Percentiles rank a stretch among this genome's conserved stretches.
These are phyloP conservation scores for Psilanteris sp. DNA, from an alignment of 1,140 invertebrate species.

Conservation along the genomic window DNA sequence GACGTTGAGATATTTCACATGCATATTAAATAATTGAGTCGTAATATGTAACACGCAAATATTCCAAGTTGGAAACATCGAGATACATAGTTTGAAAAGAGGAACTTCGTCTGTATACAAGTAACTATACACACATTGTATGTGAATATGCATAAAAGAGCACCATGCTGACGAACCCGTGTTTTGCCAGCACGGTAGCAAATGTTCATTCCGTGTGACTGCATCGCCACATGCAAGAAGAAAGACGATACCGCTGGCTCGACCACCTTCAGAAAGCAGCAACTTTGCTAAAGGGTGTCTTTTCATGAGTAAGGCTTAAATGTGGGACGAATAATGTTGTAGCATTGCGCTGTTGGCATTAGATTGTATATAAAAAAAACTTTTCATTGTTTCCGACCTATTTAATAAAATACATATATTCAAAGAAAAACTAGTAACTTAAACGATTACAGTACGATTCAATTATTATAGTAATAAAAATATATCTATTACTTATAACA, in stretches of 20 bases:
- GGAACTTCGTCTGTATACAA: slow-evolving; percentile 24
- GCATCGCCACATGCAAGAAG: slow-evolving; percentile 55
- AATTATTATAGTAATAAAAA: too few relatives aligned
- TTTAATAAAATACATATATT: too few relatives aligned
- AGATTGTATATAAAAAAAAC: background rate
- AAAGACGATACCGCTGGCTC: slow-evolving; percentile 54
- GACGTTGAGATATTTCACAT: slow-evolving; percentile 15
- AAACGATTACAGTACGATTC: too few relatives aligned
- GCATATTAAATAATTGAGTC: slow-evolving; percentile 52
- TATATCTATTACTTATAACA: too few relatives aligned
- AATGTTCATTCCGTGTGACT: slow-evolving; percentile 59
- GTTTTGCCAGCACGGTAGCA: slow-evolving; percentile 58
- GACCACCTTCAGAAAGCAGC: slow-evolving; percentile 55
- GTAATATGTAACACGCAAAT: slow-evolving; percentile 46
- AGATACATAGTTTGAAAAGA: slow-evolving; percentile 11
- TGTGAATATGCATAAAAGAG: slow-evolving; percentile 53
- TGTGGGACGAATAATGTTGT: slow-evolving; percentile 33
- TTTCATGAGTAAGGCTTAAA: slow-evolving; percentile 48
- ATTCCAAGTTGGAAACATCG: slow-evolving; percentile 6
- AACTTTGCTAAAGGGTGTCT: slow-evolving; percentile 54
- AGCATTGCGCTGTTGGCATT: slow-evolving; percentile 15
- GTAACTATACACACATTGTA: slow-evolving; percentile 46
- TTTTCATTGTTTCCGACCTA: too few relatives aligned
- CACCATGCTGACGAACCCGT: slow-evolving; percentile 50
- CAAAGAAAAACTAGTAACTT: too few relatives aligned